Evolutionary conservation across 2,888 invertebrate genomes (phyloP).

Genomic region (Gortyna flavago): DNA sequence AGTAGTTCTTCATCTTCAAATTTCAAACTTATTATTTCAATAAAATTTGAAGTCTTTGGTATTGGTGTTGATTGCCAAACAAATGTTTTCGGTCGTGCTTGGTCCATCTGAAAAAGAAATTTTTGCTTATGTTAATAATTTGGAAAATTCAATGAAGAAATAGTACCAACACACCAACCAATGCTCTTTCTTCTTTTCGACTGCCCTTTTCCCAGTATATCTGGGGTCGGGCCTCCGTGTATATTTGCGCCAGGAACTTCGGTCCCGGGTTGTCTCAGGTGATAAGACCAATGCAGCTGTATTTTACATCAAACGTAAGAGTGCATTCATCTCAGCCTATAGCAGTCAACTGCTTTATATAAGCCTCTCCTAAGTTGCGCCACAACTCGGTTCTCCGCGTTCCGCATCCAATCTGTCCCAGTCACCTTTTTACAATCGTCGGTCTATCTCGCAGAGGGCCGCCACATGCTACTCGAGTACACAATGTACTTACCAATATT

Average conservation of each 20-base stretch:
- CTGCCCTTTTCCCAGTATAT: neutral
- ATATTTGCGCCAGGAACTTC: neutral
- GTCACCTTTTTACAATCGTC: neutral
- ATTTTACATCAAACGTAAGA: neutral
- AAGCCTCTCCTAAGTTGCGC: neutral
- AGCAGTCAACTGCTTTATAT: too few relatives aligned
- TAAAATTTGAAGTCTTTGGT: conserved; percentile 55
- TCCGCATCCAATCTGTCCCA: too few relatives aligned
- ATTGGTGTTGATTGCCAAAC: conserved; percentile 57
- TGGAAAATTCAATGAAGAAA: neutral
- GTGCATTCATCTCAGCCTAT: neutral
- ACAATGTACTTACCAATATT: conserved; percentile 83
- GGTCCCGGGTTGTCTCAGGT: neutral
- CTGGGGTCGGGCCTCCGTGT: too few relatives aligned
- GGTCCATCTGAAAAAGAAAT: conserved; percentile 74
- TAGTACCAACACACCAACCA: neutral
- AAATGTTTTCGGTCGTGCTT: conserved; percentile 70
- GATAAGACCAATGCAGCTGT: neutral
- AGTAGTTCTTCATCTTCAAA: neutral
- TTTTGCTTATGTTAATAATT: neutral
- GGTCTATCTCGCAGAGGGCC: neutral
- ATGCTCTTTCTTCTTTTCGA: neutral
- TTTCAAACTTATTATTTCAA: conserved; percentile 19
- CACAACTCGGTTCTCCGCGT: neutral
- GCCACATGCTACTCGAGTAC: neutral